Conservation (phyloP, 1,140 invertebrate species). For the Halictus rubicundus region DNA sequence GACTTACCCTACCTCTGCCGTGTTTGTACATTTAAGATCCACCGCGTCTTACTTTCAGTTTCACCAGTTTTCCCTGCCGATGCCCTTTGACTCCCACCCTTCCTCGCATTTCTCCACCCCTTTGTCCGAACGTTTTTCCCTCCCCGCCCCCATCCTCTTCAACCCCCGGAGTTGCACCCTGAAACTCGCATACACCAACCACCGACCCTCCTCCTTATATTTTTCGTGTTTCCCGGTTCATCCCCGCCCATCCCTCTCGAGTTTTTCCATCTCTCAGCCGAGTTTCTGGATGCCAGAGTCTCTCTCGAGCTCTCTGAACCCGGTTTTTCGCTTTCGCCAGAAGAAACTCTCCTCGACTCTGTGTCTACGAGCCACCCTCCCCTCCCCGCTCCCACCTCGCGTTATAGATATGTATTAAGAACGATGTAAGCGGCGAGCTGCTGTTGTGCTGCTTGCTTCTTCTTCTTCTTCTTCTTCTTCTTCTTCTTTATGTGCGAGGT, state of each 20-base stretch:
- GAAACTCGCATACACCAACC: not conserved
- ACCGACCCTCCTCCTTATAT: not conserved
- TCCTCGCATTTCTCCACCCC: not conserved
- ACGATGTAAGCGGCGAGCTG: conserved; percentile 29
- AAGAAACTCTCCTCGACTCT: conserved; percentile 26
- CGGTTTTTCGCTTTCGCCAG: not conserved
- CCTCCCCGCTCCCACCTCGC: too few relatives aligned
- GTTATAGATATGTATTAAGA: conserved; percentile 29
- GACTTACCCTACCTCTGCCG: too few relatives aligned
- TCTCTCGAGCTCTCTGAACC: conserved; percentile 31
- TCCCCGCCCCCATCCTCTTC: conserved; percentile 5
- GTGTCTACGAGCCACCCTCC: not conserved
- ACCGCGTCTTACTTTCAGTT: not conserved
- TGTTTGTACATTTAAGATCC: not conserved
- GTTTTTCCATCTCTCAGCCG: not conserved
- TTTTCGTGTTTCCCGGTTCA: too few relatives aligned
- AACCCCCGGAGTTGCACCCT: not conserved
- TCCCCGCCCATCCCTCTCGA: not conserved
- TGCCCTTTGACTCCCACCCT: not conserved
- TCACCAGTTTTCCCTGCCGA: not conserved
- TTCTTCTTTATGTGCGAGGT: too few relatives aligned
- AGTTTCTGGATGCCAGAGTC: not conserved
- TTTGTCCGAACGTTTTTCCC: not conserved
- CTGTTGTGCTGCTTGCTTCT: not conserved
- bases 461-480: not conserved